Base-by-base conservation (phyloP, 2,888 invertebrate genomes). In the Euproctis similis region DNA sequence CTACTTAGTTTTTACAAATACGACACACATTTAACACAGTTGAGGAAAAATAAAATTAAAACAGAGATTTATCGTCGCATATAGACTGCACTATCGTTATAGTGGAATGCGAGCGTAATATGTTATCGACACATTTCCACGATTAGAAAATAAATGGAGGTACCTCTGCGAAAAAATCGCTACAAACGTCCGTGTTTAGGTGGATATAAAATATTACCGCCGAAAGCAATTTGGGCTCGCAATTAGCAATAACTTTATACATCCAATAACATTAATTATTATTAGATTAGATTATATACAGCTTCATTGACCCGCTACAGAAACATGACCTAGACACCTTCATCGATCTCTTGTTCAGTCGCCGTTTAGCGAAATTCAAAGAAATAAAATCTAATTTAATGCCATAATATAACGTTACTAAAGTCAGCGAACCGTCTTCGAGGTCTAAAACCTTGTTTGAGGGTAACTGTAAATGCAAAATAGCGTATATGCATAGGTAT, bases 241-340 rank as follows among this genome's bases (percentile, higher is more conserved):
- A n/a, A n/a, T n/a, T n/a, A n/a, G n/a, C n/a, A n/a, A n/a, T n/a
- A n/a, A n/a, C n/a, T n/a, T n/a, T n/a, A n/a, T n/a, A n/a, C n/a
- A n/a, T n/a, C n/a, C n/a, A n/a, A n/a, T n/a, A n/a, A n/a, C n/a
- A n/a, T n/a, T n/a, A n/a, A n/a, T n/a, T n/a, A n/a, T n/a, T n/a
- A n/a, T n/a, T n/a, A n/a, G n/a, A n/a, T n/a, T n/a, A n/a, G n/a
- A n/a, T n/a, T n/a, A n/a, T n/a, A 21, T 7, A 23, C n/a, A 23
- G 49, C 34, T 38, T 39, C 31, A 38, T 14, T 45, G 26, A 34
- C 18, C 39, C 46, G 48, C 50, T 47, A 42, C 41, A 36, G 43
- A 46, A 43, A 50, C 43, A 54, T 60, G 59, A 61, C 59, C 59
- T 39, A 58, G 42, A 62, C 60, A 59, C 56, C 53, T 39, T 51